Percentiles rank a stretch among this genome's conserved stretches.
phyloP scores from a whole-genome alignment of 2,113 vertebrate genomes.

The Neolamprologus sp. region DNA sequence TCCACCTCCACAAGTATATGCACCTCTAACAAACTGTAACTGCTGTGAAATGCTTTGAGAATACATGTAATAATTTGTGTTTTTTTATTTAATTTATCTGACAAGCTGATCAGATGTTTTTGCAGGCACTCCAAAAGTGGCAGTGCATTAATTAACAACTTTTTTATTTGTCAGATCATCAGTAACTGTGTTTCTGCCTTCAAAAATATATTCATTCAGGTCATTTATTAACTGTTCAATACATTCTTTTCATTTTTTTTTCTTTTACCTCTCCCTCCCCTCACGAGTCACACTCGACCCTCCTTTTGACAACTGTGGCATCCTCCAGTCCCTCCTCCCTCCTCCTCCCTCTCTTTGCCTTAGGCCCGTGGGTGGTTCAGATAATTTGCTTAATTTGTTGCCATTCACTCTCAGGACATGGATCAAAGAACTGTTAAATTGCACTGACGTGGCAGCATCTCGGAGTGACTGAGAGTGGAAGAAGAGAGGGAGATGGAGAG shows the following conservation, averaged over 20 bases:
- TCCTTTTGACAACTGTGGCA: conserved; percentile 47
- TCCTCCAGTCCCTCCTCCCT: conserved; percentile 7
- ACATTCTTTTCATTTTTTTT: background rate
- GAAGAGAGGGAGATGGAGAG: conserved; percentile 6
- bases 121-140: background rate
- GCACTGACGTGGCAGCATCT: conserved; percentile 64
- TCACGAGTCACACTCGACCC: conserved; percentile 24
- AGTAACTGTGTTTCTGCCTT: background rate
- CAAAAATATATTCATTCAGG: conserved; percentile 1
- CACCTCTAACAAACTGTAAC: background rate
- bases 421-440: conserved; percentile 75
- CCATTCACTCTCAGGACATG: conserved; percentile 69
- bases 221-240: conserved; percentile 4
- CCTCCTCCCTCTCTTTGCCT: conserved; percentile 36
- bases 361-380: conserved; percentile 63
- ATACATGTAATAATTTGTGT: background rate
- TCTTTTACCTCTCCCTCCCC: background rate
- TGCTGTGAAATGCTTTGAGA: background rate
- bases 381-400: conserved; percentile 77
- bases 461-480: conserved; percentile 31
- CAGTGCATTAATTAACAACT: background rate
- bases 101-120: background rate
- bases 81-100: background rate
- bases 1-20: background rate
- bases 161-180: background rate